Evolutionary conservation across 2,113 vertebrate species (phyloP).

Genomic region (Rhegmatorhina hoffmannsi): DNA sequence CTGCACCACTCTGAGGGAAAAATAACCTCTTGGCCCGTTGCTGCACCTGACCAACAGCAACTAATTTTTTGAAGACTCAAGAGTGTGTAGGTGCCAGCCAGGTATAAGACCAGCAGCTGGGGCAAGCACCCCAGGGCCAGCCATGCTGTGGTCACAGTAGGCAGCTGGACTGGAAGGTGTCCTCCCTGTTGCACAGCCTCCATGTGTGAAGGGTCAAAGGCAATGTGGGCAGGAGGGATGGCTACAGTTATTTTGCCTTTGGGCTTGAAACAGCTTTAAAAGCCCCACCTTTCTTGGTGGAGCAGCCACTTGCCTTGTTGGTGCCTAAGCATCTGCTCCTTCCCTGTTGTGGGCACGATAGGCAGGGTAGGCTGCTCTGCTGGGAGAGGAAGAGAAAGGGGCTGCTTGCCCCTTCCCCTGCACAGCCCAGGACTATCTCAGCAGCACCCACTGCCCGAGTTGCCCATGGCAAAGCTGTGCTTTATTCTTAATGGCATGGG

Average conservation of each 20-base stretch:
- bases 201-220: background rate
- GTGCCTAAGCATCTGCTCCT: background rate
- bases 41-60: background rate
- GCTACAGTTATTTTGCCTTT: background rate
- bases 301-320: accelerated
- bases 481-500: background rate
- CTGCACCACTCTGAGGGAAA: background rate
- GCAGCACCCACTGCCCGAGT: background rate
- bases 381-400: background rate
- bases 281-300: background rate
- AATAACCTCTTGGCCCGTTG: background rate
- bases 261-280: background rate
- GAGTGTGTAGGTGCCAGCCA: background rate
- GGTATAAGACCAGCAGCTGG: accelerated
- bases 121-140: background rate
- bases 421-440: background rate
- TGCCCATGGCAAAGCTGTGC: background rate
- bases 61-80: background rate
- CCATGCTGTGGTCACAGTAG: background rate
- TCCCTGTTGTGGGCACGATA: accelerated
- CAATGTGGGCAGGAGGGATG: accelerated
- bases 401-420: background rate
- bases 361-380: background rate
- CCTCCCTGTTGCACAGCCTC: accelerated
- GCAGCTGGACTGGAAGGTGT: background rate